These are phyloP conservation scores for Tribolium madens DNA, from an alignment of 1,140 invertebrate genomes.

Conservation along the genomic window DNA sequence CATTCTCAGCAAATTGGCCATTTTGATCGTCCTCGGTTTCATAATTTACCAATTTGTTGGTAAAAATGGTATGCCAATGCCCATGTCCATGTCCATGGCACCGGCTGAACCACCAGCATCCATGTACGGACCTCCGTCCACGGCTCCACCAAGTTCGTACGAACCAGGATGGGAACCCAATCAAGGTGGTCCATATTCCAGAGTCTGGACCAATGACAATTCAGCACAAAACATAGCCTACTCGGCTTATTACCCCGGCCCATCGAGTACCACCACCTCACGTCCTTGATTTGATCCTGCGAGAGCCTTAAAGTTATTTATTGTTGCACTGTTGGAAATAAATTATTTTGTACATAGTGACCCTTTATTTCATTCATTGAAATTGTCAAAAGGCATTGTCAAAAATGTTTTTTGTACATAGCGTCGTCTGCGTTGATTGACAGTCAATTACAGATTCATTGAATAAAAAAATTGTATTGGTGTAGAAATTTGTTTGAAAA, in stretches of 20 bases:
- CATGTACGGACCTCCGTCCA: slow-evolving; percentile 73
- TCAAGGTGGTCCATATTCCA: slow-evolving; percentile 77
- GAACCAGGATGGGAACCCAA: slow-evolving; percentile 77
- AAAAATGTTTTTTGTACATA: too few relatives aligned
- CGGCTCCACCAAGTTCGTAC: slow-evolving; percentile 75
- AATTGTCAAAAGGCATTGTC: too few relatives aligned
- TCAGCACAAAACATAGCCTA: slow-evolving; percentile 79
- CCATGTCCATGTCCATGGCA: slow-evolving; percentile 69
- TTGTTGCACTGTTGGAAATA: slow-evolving; percentile 20
- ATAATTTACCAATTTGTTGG: slow-evolving; percentile 79
- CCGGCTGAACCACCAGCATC: slow-evolving; percentile 68
- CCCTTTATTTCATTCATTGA: background rate
- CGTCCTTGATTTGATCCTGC: slow-evolving; percentile 44
- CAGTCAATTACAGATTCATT: too few relatives aligned
- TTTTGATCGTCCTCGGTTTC: slow-evolving; percentile 83
- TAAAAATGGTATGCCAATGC: slow-evolving; percentile 78
- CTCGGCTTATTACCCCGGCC: slow-evolving; percentile 79
- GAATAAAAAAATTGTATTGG: too few relatives aligned
- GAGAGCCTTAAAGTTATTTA: slow-evolving; percentile 14
- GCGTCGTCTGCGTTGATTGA: too few relatives aligned
- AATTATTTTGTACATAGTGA: slow-evolving; percentile 32
- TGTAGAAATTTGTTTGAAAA: too few relatives aligned
- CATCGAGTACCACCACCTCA: slow-evolving; percentile 56
- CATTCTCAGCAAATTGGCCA: slow-evolving; percentile 84
- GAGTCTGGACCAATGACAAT: slow-evolving; percentile 75